A percentile compares a stretch with the other conserved stretches of the same genome.
Evolutionary conservation across 2,888 invertebrate species (phyloP).

Genomic region (Liodrosophila aerea): DNA sequence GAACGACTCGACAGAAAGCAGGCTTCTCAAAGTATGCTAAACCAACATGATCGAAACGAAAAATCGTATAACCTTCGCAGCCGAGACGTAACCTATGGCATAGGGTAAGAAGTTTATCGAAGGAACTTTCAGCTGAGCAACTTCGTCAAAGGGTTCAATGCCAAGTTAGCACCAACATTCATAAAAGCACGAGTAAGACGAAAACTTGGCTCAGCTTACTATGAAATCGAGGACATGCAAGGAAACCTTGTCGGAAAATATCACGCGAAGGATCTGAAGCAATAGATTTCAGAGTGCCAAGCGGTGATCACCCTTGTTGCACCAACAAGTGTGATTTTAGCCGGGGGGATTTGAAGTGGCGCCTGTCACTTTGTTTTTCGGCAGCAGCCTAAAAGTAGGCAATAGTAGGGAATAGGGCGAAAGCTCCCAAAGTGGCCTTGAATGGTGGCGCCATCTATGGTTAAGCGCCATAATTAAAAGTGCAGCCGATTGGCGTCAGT

Average conservation of each 20-base stretch:
- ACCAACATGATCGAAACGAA: neutral
- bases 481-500: too few relatives aligned
- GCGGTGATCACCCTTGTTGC: neutral
- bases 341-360: too few relatives aligned
- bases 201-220: neutral
- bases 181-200: neutral
- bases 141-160: neutral
- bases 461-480: too few relatives aligned
- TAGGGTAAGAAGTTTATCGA: neutral
- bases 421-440: too few relatives aligned
- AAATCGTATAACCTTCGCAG: neutral
- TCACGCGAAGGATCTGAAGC: neutral
- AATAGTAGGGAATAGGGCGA: too few relatives aligned
- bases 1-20: neutral
- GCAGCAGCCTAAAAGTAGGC: too few relatives aligned
- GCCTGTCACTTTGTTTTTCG: too few relatives aligned
- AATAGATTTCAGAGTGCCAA: too few relatives aligned
- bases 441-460: too few relatives aligned
- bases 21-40: neutral
- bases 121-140: conserved; percentile 1
- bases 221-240: neutral
- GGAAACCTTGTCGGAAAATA: neutral
- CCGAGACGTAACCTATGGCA: neutral
- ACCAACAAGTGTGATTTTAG: neutral
- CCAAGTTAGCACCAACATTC: neutral